phyloP scores from a whole-genome alignment of 2,888 invertebrate genomes.

The Exocentrus adspersus region DNA sequence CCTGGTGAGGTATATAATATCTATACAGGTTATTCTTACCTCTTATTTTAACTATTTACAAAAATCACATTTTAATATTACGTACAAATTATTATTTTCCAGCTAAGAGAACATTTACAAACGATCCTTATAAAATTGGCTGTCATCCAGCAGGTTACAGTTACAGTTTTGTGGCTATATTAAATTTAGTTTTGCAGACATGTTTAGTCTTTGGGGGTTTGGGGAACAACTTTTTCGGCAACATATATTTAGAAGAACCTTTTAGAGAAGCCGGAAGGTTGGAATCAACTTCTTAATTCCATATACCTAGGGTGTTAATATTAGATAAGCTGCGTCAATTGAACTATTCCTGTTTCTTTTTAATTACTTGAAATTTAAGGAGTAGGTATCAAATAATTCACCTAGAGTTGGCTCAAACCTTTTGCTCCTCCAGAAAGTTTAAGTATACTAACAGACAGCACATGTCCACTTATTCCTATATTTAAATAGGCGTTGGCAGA shows the following conservation, averaged over 20 bases:
- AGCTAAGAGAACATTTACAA: constrained; percentile 24
- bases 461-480: constrained; percentile 1
- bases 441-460: constrained; percentile 12
- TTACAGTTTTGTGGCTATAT: not conserved
- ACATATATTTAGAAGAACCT: constrained; percentile 11
- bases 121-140: constrained; percentile 11
- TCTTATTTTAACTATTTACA: constrained; percentile 57
- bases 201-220: constrained; percentile 3
- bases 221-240: constrained; percentile 18
- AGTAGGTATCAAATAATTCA: too few species aligned
- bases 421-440: not conserved
- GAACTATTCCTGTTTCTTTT: too few species aligned
- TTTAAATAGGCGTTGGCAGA: constrained; percentile 88
- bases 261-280: not conserved
- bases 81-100: constrained; percentile 56
- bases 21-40: constrained; percentile 44
- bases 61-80: constrained; percentile 63
- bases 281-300: too few species aligned
- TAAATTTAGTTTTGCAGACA: constrained; percentile 4
- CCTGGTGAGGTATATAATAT: constrained; percentile 36
- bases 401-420: not conserved
- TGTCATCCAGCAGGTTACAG: constrained; percentile 8
- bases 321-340: too few species aligned
- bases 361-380: too few species aligned
- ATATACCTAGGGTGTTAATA: too few species aligned